Conservation (phyloP, 2,888 invertebrate species). For the Netelia melanura region DNA sequence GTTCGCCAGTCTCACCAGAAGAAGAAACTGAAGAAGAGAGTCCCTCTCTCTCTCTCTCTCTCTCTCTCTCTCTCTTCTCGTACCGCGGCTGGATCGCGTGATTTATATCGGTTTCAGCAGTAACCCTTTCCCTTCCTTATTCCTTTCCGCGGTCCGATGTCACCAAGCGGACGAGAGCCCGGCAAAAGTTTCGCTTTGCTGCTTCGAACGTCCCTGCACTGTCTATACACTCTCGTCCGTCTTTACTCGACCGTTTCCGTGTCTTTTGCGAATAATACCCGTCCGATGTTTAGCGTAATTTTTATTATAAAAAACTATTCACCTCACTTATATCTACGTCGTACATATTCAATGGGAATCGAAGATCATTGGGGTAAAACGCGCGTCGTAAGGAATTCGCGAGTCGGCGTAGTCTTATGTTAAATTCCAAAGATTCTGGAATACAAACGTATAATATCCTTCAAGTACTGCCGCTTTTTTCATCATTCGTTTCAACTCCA, state of each 20-base stretch:
- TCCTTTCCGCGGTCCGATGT: slow-evolving; percentile 68
- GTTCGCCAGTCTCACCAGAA: slow-evolving; percentile 55
- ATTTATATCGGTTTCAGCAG: slow-evolving; percentile 78
- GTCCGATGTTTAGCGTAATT: background rate
- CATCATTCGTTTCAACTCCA: background rate
- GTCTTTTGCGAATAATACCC: background rate
- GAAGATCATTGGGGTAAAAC: background rate
- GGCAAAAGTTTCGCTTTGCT: slow-evolving; percentile 47
- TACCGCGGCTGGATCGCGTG: slow-evolving; percentile 68
- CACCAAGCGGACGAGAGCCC: slow-evolving; percentile 60
- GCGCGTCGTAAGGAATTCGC: background rate
- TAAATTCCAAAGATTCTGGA: background rate
- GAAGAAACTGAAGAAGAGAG: slow-evolving; percentile 35
- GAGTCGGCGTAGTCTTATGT: background rate
- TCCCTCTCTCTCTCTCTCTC: too few relatives aligned
- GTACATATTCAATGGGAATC: background rate
- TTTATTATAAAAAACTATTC: background rate
- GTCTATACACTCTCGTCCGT: slow-evolving; percentile 18
- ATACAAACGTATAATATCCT: background rate
- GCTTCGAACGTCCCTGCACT: slow-evolving; percentile 47
- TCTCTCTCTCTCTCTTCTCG: slow-evolving; percentile 29
- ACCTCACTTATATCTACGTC: background rate
- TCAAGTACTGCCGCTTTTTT: background rate
- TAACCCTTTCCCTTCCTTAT: slow-evolving; percentile 67
- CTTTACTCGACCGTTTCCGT: slow-evolving; percentile 12